A percentile compares a stretch with the other conserved stretches of the same genome.
These are phyloP conservation scores for Ctenicera cuprea DNA, from an alignment of 2,888 invertebrate species.

Conservation along the genomic window DNA sequence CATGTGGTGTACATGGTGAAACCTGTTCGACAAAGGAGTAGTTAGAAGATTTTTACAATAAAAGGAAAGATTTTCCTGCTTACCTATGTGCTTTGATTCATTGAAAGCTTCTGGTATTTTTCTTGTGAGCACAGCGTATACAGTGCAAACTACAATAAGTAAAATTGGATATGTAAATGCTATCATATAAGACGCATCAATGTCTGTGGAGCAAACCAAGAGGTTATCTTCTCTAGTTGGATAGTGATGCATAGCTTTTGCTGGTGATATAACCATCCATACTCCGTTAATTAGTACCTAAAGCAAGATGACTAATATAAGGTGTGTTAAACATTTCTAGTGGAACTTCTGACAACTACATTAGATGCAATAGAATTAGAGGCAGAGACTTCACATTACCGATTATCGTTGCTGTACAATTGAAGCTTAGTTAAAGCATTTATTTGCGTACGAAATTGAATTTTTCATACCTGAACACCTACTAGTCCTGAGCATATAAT, in stretches of 20 bases:
- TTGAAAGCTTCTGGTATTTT: conserved; percentile 99
- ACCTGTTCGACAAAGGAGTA: conserved; percentile 73
- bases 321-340: too few relatives aligned
- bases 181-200: conserved; percentile 95
- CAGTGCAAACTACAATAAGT: conserved; percentile 93
- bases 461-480: conserved; percentile 84
- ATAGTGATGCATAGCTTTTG: conserved; percentile 92
- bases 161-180: conserved; percentile 95
- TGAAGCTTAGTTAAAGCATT: too few relatives aligned
- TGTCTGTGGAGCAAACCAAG: conserved; percentile 93
- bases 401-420: too few relatives aligned
- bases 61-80: conserved; percentile 62
- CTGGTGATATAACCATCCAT: conserved; percentile 95
- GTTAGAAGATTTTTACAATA: background rate
- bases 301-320: conserved; percentile 32
- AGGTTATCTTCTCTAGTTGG: conserved; percentile 95
- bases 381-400: background rate
- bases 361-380: too few relatives aligned
- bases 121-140: conserved; percentile 95
- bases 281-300: conserved; percentile 91
- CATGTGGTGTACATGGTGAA: conserved; percentile 99
- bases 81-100: conserved; percentile 97
- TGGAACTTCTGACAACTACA: too few relatives aligned
- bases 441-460: too few relatives aligned
- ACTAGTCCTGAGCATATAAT: conserved; percentile 92